Base-by-base conservation (phyloP, 2,113 vertebrate genomes). In the Narcine bancroftii region DNA sequence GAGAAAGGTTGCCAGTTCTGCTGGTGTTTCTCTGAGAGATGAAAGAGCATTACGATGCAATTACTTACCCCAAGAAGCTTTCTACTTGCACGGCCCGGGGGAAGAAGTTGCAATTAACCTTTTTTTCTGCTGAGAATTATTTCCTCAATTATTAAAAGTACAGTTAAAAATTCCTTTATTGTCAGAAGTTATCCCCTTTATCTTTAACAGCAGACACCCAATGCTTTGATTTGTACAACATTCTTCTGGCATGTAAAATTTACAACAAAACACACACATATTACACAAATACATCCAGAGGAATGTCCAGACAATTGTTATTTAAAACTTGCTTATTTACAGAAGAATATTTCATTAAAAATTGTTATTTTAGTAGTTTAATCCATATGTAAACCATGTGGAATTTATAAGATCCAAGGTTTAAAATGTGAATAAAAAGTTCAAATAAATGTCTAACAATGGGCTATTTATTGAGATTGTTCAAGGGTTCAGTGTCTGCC, bases 241-340 rank as follows among this genome's bases (percentile, higher is more conserved):
- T 36, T 71, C 69, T 71, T 19, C 69, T 71, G 69, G 2, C 13
- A 36, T 42, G 15, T 77, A 13, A 77, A 77, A 21, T 47, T 81
- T 24, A 21, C 77, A 39, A 50, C 42, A 47, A 81, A 81, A 45
- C 77, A 47, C 26, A 9, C 9, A 50, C 45, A 47, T 42, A 81
- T 81, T 81, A 26, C 77, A 81, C 77, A 21, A 81, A 50, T n/a
- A n/a, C n/a, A 81, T 81, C 42, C 24, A 73, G 36, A 73, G 66
- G 72, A 73, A 73, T 73, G 72, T 36, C n/a, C 33, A 73, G 66
- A 69, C 24, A 73, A 73, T 36, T 73, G 36, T 73, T 73, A 73
- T 36, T 73, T 73, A 73, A 69, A 73, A 73, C 72, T 73, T 36
- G 72, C 9, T 73, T 79, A 79, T 79, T 79, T 81, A 50, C 77